Evolutionary conservation across 2,797 vertebrate genomes (phyloP), one percentile per base, ranked within the genome.

Genomic region (Cyclopterus lumpus): DNA sequence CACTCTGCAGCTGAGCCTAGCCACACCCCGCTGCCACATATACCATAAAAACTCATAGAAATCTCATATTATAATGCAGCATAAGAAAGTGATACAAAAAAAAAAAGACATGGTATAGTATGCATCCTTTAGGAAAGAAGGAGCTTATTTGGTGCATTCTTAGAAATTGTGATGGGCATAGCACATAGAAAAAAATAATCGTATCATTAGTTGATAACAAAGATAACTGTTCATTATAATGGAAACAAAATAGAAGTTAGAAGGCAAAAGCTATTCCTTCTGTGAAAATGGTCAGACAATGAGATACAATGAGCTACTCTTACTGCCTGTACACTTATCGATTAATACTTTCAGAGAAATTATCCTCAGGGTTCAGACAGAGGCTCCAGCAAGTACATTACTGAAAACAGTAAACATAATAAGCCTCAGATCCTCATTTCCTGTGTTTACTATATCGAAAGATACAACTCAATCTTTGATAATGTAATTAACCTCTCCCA

Each of bases 371-470:
- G 68, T 75, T 72, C 32, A 79, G 78, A 77, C 30, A 5, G 12
- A 66, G 64, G 51, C 69, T 72, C 36, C 14, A 57, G 46, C 57
- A 53, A 28, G 71, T 51, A 71, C 58, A 70, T 80, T 81, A 82
- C 75, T 75, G 78, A 88, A 89, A 90, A 83, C 55, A 26, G 78
- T 81, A 80, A 90, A 90, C 84, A 84, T 67, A 79, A 91, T 84
- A 84, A 90, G 49, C 59, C 82, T 81, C 60, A 80, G 85, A 90
- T 82, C 51, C 88, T 90, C 88, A 90, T 94, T 93, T 94, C 89
- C 91, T 85, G 86, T 82, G 76, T 89, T 89, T 85, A 73, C 66
- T 71, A 72, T 77, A 70, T 77, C 46, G 55, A 88, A 82, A 87
- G 85, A 81, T 85, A 77, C 82, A 75, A 84, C 64, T 79, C 73